Base-by-base conservation (phyloP, 2,113 vertebrate species). In the Polyodon spathula region DNA sequence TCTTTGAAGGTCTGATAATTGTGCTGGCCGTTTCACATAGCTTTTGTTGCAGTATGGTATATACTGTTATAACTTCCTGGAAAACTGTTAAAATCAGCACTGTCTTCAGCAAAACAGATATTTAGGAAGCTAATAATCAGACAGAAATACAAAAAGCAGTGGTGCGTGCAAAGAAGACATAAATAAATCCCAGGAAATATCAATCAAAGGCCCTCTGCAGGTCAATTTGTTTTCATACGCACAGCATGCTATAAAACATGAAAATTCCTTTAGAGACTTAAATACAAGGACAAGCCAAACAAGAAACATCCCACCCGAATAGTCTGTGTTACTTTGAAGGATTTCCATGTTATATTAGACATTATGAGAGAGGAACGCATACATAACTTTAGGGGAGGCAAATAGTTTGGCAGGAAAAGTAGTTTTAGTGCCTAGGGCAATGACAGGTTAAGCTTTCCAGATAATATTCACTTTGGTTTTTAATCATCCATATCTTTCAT, bases 121-220 rank as follows among this genome's bases (percentile, higher is more conserved):
- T 78, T 69, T 66, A 81, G 82, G 84, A 86, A 86, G 75, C 67
- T 42, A 72, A 77, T 46, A 79, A 8, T 10, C 44, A 3, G 44
- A 5, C 64, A 74, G 66, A 72, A 68, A 80, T n/a, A 12, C 67
- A 48, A 73, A 64, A 78, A 73, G 71, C 74, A 73, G 69, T 6
- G 59, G 70, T 82, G 73, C 79, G 84, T 87, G 84, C 85, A 81
- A 88, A 88, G 83, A 80, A 63, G 78, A 80, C 77, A 77, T 85
- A 85, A 85, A 88, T 87, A 88, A 84, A 78, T 67, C 70, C 63
- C 81, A 88, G 86, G 86, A 88, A 87, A 81, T n/a, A 38, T 66
- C 85, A 80, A 87, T 87, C 84, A 88, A 88, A 88, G 84, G 61
- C 43, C 5, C 48, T 63, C 10, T 63, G 78, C 69, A 60, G 56